Evolutionary conservation across 2,888 invertebrate genomes (phyloP).

Genomic region (Phaonia tiefii): DNA sequence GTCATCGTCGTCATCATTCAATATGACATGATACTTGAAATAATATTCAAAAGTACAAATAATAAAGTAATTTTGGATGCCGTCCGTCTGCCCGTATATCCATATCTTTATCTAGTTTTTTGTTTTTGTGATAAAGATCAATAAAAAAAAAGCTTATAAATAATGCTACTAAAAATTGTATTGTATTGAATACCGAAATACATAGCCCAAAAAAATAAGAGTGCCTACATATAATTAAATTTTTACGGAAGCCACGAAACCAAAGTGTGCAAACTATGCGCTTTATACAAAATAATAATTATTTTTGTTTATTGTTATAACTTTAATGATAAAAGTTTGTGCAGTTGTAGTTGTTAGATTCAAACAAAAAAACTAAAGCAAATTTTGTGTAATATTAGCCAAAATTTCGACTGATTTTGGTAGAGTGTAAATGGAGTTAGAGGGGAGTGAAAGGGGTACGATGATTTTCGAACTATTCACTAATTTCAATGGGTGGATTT

Average conservation of each 20-base stretch:
- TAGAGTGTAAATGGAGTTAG: too few relatives aligned
- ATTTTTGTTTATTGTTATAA: constrained; percentile 25
- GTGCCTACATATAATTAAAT: constrained; percentile 50
- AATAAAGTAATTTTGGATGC: constrained; percentile 20
- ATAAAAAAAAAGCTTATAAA: constrained; percentile 36
- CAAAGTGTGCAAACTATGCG: background rate
- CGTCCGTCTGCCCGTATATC: background rate
- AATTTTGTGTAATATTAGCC: background rate
- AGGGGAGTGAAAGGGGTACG: too few relatives aligned
- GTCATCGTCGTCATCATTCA: background rate
- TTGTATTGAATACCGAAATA: background rate
- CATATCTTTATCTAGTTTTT: background rate
- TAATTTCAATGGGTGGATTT: too few relatives aligned
- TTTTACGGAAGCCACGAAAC: constrained; percentile 52
- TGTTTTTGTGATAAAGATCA: constrained; percentile 13
- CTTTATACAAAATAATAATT: constrained; percentile 46
- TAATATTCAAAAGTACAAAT: constrained; percentile 1
- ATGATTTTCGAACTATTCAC: too few relatives aligned
- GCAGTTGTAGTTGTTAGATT: background rate
- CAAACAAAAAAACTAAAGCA: background rate
- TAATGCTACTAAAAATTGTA: constrained; percentile 40
- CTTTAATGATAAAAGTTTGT: too few relatives aligned
- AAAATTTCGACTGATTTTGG: too few relatives aligned
- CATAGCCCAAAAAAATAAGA: constrained; percentile 26
- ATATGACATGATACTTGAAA: constrained; percentile 24